phyloP scores from a whole-genome alignment of 64 coral and sea anemone species.

The Montipora capricornis region DNA sequence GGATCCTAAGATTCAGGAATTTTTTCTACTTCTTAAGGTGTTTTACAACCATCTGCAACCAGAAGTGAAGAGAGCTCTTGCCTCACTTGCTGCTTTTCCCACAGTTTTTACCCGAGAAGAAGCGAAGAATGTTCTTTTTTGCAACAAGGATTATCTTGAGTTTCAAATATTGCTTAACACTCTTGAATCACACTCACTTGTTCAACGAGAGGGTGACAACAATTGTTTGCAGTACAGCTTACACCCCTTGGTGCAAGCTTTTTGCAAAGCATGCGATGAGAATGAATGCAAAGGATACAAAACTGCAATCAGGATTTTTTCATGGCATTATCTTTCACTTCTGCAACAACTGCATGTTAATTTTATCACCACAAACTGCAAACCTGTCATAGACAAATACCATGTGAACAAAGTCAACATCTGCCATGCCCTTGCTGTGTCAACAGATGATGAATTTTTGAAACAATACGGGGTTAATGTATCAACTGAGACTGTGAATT shows the following conservation, averaged over 20 bases:
- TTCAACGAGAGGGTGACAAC: neutral
- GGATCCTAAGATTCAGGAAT: neutral
- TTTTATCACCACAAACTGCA: slow-evolving; percentile 44
- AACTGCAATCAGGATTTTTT: slow-evolving; percentile 33
- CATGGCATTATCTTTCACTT: slow-evolving; percentile 3
- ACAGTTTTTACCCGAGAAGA: slow-evolving; percentile 33
- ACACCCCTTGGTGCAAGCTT: slow-evolving; percentile 46
- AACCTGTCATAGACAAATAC: slow-evolving; percentile 19
- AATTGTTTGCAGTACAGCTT: slow-evolving; percentile 2
- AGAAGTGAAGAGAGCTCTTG: slow-evolving; percentile 22
- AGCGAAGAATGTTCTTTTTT: slow-evolving; percentile 24
- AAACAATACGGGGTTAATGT: slow-evolving; percentile 39
- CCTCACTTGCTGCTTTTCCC: slow-evolving; percentile 41
- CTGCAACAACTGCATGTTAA: slow-evolving; percentile 19
- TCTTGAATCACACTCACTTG: slow-evolving; percentile 8
- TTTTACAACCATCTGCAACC: slow-evolving; percentile 17
- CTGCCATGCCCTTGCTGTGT: slow-evolving; percentile 47
- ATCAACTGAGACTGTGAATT: slow-evolving; percentile 78
- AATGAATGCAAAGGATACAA: neutral
- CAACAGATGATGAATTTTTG: slow-evolving; percentile 4
- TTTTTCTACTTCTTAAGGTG: neutral
- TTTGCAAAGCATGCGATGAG: neutral
- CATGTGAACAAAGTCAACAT: slow-evolving; percentile 67
- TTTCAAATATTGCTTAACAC: neutral
- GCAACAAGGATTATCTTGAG: neutral